These are phyloP conservation scores for Diprion similis DNA, from an alignment of 1,140 invertebrate species.

Conservation along the genomic window DNA sequence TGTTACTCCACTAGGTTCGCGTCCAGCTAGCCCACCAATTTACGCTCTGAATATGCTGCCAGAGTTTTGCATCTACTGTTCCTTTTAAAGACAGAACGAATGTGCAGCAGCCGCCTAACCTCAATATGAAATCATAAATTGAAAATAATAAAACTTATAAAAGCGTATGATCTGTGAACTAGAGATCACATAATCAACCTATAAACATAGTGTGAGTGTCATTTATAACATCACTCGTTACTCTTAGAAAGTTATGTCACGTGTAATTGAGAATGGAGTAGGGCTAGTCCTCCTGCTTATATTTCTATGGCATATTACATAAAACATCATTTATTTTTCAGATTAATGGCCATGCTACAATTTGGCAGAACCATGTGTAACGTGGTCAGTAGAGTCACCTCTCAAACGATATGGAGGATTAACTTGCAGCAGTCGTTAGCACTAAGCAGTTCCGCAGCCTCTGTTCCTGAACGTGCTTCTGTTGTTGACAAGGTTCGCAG, in stretches of 20 bases:
- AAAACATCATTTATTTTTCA: constrained; percentile 23
- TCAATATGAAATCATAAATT: constrained; percentile 6
- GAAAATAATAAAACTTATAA: background rate
- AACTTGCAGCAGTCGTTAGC: constrained; percentile 29
- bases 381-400: constrained; percentile 23
- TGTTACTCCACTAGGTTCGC: no score
- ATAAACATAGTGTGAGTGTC: background rate
- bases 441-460: constrained; percentile 23
- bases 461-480: background rate
- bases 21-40: no score
- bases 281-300: background rate
- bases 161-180: background rate
- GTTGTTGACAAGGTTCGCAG: background rate
- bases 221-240: background rate
- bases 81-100: background rate
- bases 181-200: background rate
- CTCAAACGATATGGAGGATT: constrained; percentile 29
- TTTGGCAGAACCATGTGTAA: constrained; percentile 30
- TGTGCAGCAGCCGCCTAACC: background rate
- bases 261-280: no score
- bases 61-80: no score
- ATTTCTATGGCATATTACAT: background rate
- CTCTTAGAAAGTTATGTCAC: background rate
- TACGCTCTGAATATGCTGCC: no score
- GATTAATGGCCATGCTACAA: constrained; percentile 38